Conservation (phyloP, 2,797 vertebrate species). For the Sebastiscus tertius region DNA sequence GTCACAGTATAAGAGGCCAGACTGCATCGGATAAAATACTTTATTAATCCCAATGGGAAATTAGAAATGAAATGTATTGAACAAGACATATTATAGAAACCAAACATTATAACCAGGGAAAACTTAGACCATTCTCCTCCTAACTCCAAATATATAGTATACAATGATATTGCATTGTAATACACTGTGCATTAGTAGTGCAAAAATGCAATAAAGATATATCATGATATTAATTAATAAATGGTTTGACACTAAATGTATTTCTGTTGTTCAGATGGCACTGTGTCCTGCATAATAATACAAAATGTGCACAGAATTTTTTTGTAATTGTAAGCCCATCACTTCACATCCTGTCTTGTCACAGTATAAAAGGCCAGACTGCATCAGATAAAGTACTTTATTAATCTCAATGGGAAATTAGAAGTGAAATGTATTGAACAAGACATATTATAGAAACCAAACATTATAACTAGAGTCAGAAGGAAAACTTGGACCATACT, state of each 20-base stretch:
- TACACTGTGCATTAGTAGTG: background rate
- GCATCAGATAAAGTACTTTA: background rate
- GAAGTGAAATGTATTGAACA: background rate
- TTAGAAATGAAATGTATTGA: background rate
- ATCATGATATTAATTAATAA: background rate
- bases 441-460: too few species aligned
- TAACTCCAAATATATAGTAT: background rate
- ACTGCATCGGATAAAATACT: background rate
- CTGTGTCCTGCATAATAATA: constrained; percentile 13
- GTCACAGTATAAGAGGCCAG: background rate
- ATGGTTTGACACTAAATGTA: background rate
- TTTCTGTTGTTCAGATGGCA: constrained; percentile 19
- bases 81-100: background rate
- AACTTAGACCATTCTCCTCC: background rate
- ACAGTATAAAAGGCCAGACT: background rate
- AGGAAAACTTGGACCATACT: background rate
- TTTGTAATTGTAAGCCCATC: background rate
- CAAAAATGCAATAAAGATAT: background rate
- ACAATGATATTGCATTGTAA: background rate
- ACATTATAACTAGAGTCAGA: too few species aligned
- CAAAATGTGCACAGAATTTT: background rate
- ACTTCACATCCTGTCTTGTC: background rate
- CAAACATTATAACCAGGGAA: too few species aligned
- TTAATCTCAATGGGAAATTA: background rate
- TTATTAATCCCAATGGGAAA: background rate